Percentiles rank a stretch among this genome's conserved stretches.
Evolutionary conservation across 1,140 invertebrate species (phyloP).

Genomic region (Trachymyrmex septentrionalis): DNA sequence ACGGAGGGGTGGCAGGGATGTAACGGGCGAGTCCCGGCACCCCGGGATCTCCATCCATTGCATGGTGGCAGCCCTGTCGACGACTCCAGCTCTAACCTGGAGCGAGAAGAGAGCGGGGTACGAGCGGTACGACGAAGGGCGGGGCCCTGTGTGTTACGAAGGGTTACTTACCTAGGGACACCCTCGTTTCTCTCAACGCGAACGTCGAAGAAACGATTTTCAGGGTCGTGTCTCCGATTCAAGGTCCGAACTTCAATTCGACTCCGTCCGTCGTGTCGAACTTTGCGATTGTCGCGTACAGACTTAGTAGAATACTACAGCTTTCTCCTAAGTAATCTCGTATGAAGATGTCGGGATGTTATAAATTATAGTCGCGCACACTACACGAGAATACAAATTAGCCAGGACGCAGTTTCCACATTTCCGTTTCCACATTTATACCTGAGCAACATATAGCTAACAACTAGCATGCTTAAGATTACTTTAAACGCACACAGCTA

Average conservation of each 20-base stretch:
- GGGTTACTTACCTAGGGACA: constrained; percentile 47
- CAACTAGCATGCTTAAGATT: too few relatives aligned
- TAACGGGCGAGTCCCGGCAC: constrained; percentile 63
- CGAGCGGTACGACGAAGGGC: constrained; percentile 64
- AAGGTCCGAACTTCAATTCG: neutral
- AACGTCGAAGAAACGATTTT: constrained; percentile 43
- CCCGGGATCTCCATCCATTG: constrained; percentile 64
- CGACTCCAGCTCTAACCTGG: constrained; percentile 52
- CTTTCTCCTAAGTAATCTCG: neutral
- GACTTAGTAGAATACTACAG: neutral
- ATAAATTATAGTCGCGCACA: neutral
- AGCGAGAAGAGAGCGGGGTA: constrained; percentile 53
- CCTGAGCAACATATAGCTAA: neutral
- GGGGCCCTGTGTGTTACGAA: constrained; percentile 65
- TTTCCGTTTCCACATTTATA: neutral
- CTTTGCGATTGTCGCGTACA: neutral
- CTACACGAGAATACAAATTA: neutral
- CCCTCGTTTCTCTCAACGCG: neutral
- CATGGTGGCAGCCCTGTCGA: constrained; percentile 71
- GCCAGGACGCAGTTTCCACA: too few relatives aligned
- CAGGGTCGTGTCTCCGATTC: constrained; percentile 26
- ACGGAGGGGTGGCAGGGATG: constrained; percentile 71
- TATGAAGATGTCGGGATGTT: neutral
- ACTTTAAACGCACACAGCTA: too few relatives aligned
- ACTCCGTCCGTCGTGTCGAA: neutral